Conservation (phyloP, 2,797 vertebrate species). For the Acomys russatus region DNA sequence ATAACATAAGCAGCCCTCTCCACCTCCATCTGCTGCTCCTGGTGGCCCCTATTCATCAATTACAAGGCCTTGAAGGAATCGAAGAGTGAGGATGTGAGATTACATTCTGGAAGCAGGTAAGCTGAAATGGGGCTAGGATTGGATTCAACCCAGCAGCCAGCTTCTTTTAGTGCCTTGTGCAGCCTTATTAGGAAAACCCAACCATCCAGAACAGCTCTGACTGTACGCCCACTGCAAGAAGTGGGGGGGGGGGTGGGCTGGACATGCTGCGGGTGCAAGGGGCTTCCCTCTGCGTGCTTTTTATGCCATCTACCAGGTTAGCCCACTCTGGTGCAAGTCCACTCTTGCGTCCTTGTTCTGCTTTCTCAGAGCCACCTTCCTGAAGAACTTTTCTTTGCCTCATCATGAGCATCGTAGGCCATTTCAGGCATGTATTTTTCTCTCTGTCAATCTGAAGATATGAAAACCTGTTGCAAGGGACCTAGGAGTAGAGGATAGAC, state of each 20-base stretch:
- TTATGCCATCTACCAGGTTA: background rate
- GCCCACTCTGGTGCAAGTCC: background rate
- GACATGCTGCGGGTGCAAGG: background rate
- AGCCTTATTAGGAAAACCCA: conserved; percentile 74
- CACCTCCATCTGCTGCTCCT: background rate
- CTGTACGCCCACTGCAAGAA: background rate
- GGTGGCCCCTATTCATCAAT: conserved; percentile 43
- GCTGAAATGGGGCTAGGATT: conserved; percentile 69
- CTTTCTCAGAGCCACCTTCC: background rate
- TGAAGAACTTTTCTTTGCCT: background rate
- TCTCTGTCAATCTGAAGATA: background rate
- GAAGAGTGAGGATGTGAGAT: conserved; percentile 67
- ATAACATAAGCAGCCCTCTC: background rate
- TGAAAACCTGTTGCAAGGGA: too few relatives aligned
- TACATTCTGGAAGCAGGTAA: conserved; percentile 73
- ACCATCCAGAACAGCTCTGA: conserved; percentile 61
- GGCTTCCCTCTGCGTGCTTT: background rate
- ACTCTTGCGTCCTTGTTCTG: background rate
- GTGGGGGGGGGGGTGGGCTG: background rate
- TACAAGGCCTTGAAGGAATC: conserved; percentile 67
- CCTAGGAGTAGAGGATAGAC: background rate
- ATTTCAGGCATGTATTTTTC: background rate
- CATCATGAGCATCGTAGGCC: background rate
- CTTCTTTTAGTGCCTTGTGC: conserved; percentile 45
- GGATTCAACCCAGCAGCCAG: conserved; percentile 58